phyloP scores from a whole-genome alignment of 2,888 invertebrate species.

The Norana najaformis region DNA sequence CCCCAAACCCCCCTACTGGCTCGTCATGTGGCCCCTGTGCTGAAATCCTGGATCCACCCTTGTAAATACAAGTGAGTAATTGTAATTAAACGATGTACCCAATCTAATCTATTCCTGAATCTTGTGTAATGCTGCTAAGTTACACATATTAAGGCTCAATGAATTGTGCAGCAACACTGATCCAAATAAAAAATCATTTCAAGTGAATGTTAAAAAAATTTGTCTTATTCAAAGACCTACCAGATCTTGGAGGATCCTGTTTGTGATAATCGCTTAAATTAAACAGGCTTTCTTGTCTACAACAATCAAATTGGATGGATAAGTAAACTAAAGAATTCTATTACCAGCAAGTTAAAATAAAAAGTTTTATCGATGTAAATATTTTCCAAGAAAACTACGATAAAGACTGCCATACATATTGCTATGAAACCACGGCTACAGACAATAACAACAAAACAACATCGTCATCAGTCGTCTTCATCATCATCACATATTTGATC shows the following conservation, averaged over 20 bases:
- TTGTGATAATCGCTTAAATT: conserved; percentile 9
- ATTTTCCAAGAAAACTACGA: not conserved
- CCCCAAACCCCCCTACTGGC: too few species aligned
- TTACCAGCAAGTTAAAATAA: not conserved
- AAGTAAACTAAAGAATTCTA: not conserved
- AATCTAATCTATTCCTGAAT: not conserved
- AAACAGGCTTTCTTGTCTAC: not conserved
- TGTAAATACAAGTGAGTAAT: not conserved
- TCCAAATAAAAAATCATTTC: not conserved
- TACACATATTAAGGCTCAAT: not conserved
- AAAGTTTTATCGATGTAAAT: not conserved
- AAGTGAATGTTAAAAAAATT: not conserved
- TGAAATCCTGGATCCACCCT: too few species aligned
- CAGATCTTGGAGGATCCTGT: not conserved
- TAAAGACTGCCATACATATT: not conserved
- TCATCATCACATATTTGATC: not conserved
- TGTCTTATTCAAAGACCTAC: not conserved
- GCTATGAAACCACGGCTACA: not conserved
- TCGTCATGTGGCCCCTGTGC: too few species aligned
- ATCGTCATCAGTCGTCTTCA: too few species aligned
- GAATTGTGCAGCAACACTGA: not conserved
- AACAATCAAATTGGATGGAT: not conserved
- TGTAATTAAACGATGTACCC: too few species aligned
- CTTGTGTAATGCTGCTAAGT: not conserved
- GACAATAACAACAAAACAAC: not conserved